Percentiles rank a stretch among this genome's conserved stretches.
These are phyloP conservation scores for Clusia tigrina DNA, from an alignment of 2,888 invertebrate species.

Conservation along the genomic window DNA sequence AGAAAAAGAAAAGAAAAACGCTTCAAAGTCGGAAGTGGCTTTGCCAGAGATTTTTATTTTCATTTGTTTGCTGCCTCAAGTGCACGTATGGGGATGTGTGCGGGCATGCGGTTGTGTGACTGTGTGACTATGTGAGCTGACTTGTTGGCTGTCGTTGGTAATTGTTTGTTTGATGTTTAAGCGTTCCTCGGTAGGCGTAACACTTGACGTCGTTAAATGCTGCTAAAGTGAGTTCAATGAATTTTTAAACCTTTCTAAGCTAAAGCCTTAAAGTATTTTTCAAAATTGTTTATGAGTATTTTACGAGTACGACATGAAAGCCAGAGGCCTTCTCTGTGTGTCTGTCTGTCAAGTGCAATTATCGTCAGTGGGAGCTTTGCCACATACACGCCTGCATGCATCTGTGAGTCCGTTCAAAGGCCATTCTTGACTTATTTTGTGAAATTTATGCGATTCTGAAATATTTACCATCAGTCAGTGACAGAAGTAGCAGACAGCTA, in stretches of 20 bases:
- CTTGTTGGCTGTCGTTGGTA: neutral
- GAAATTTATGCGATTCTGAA: too few species aligned
- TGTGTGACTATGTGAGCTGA: neutral
- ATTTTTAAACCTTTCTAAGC: constrained; percentile 8
- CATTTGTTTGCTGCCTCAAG: neutral
- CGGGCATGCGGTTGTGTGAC: neutral
- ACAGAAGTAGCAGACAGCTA: too few species aligned
- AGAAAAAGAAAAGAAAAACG: constrained; percentile 25
- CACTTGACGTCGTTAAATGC: constrained; percentile 1
- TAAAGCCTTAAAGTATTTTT: too few species aligned
- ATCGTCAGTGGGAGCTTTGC: too few species aligned
- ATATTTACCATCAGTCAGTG: too few species aligned
- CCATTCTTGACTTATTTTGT: too few species aligned
- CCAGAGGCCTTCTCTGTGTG: too few species aligned
- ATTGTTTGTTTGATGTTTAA: constrained; percentile 1
- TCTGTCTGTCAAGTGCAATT: too few species aligned
- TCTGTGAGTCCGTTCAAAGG: too few species aligned
- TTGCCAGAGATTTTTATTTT: neutral
- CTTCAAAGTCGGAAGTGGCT: constrained; percentile 1
- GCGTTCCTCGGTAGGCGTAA: neutral
- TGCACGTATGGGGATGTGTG: neutral
- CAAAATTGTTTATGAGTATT: too few species aligned
- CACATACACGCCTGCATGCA: too few species aligned
- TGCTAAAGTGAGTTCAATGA: constrained; percentile 17
- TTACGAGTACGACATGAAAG: too few species aligned